phyloP scores from a whole-genome alignment of 1,140 invertebrate species.

The Platyscapa corneri region DNA sequence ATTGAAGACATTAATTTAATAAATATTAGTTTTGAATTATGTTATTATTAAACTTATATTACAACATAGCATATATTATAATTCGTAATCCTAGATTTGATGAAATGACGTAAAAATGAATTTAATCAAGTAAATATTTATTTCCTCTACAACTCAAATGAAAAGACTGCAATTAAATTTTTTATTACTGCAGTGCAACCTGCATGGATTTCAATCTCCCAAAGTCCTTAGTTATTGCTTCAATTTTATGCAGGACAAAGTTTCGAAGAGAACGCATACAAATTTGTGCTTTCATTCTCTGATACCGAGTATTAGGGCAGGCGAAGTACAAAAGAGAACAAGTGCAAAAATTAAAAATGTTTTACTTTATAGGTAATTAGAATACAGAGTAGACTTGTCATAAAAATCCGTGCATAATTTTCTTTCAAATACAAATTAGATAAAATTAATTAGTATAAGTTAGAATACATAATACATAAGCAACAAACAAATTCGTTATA shows the following conservation, averaged over 20 bases:
- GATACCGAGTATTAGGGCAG: neutral
- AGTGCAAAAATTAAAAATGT: slow-evolving; percentile 14
- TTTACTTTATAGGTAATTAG: slow-evolving; percentile 26
- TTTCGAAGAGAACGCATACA: neutral
- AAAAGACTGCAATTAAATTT: too few relatives aligned
- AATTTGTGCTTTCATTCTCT: neutral
- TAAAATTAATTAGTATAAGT: neutral
- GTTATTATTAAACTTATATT: too few relatives aligned
- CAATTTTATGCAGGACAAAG: slow-evolving; percentile 24
- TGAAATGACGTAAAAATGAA: too few relatives aligned
- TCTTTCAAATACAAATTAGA: neutral
- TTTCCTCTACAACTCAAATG: too few relatives aligned
- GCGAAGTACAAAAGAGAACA: neutral
- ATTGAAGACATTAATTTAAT: too few relatives aligned
- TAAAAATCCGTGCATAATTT: neutral
- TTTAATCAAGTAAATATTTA: too few relatives aligned
- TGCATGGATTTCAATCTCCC: neutral
- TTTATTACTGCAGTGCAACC: neutral
- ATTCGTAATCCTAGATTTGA: too few relatives aligned
- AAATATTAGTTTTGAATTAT: too few relatives aligned
- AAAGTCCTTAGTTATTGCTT: neutral
- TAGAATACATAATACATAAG: too few relatives aligned
- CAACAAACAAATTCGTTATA: too few relatives aligned
- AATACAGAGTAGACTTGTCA: neutral
- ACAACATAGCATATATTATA: too few relatives aligned